These are phyloP conservation scores for Lomographa bimaculata DNA, from an alignment of 2,888 invertebrate species.

Conservation along the genomic window DNA sequence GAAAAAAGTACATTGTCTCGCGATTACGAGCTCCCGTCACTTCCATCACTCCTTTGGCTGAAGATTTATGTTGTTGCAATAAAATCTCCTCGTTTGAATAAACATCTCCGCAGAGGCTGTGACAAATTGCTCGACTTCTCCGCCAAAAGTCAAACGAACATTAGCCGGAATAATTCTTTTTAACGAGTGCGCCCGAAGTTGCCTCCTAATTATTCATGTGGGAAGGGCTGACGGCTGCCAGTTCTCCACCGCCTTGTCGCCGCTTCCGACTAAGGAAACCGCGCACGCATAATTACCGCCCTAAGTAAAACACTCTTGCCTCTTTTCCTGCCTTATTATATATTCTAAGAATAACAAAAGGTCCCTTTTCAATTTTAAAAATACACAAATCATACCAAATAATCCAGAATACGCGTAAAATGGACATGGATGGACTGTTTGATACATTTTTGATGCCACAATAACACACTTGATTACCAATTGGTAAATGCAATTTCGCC, in stretches of 20 bases:
- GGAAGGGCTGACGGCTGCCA: conserved; percentile 37
- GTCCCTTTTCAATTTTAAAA: no score
- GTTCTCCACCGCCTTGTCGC: conserved; percentile 18
- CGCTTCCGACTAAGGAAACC: conserved; percentile 5
- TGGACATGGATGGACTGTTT: no score
- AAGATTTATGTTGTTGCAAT: conserved; percentile 79
- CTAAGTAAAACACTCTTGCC: conserved; percentile 4
- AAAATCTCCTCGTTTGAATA: conserved; percentile 80
- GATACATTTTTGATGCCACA: conserved; percentile 15
- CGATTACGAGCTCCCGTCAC: conserved; percentile 66
- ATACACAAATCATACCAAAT: no score
- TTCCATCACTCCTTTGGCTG: conserved; percentile 62
- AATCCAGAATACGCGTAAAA: no score
- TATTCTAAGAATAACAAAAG: no score
- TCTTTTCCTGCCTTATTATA: background rate
- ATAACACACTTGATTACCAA: conserved; percentile 34
- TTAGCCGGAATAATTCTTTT: conserved; percentile 75
- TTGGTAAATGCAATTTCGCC: conserved; percentile 34
- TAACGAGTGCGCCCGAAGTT: conserved; percentile 61
- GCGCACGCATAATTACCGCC: conserved; percentile 24
- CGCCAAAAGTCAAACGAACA: conserved; percentile 70
- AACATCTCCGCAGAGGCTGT: conserved; percentile 71
- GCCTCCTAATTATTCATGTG: conserved; percentile 67
- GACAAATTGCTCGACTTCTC: conserved; percentile 71
- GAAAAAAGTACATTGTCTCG: conserved; percentile 51